phyloP scores from a whole-genome alignment of 1,140 invertebrate species.

The Notospermus geniculatus region DNA sequence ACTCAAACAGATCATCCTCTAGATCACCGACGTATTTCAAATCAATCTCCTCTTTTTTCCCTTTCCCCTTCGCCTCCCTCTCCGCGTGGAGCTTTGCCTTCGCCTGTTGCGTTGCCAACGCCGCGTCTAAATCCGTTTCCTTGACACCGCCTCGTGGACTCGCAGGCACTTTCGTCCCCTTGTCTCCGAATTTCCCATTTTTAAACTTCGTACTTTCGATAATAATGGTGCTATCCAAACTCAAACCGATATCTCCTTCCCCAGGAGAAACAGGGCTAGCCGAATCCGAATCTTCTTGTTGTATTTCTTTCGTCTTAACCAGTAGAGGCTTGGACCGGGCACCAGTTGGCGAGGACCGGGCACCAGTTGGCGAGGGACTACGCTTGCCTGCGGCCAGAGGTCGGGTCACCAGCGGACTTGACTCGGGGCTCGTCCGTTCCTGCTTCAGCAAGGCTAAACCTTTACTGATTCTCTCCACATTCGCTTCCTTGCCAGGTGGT shows the following conservation, averaged over 20 bases:
- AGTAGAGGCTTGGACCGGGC: no score
- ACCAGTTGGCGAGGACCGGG: no score
- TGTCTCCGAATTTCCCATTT: neutral
- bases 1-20: constrained; percentile 26
- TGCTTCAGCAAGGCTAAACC: no score
- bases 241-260: neutral
- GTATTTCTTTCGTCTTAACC: no score
- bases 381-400: no score
- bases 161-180: constrained; percentile 2
- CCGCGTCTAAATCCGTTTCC: constrained; percentile 9
- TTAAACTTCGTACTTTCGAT: constrained; percentile 8
- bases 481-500: no score
- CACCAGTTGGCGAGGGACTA: no score
- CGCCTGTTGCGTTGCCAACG: constrained; percentile 3
- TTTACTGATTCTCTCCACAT: no score
- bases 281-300: no score
- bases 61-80: neutral
- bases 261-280: no score
- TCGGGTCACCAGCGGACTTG: no score
- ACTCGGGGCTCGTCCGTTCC: no score
- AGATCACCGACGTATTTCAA: constrained; percentile 2
- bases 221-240: neutral
- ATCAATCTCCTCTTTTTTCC: constrained; percentile 3
- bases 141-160: neutral
- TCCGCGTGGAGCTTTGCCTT: neutral